These are phyloP conservation scores for Stomorhina lunata DNA, from an alignment of 2,888 invertebrate genomes.

Conservation along the genomic window DNA sequence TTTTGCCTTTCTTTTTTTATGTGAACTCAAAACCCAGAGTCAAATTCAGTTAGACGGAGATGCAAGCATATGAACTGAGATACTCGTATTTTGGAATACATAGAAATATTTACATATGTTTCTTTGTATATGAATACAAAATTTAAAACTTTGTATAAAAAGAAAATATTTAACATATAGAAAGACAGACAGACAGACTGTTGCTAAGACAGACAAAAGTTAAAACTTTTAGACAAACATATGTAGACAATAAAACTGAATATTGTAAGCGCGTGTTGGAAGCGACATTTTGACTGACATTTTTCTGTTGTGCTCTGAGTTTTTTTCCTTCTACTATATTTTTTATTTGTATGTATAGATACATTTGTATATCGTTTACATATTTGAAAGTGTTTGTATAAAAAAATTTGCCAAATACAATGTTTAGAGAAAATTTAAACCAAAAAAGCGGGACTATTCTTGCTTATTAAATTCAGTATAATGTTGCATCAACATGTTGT, in stretches of 20 bases:
- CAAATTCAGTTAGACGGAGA: constrained; percentile 37
- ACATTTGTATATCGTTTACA: constrained; percentile 76
- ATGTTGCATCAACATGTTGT: too few species aligned
- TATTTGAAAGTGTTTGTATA: constrained; percentile 12
- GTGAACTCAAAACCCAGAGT: constrained; percentile 19
- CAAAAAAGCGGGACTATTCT: constrained; percentile 18
- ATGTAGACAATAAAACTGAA: constrained; percentile 64
- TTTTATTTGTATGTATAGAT: neutral
- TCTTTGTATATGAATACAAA: neutral
- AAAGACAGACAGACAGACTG: constrained; percentile 29
- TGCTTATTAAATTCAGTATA: too few species aligned
- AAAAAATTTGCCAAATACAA: constrained; percentile 5
- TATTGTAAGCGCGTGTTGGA: constrained; percentile 76
- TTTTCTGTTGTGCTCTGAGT: constrained; percentile 69
- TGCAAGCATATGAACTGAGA: constrained; percentile 21
- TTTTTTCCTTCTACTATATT: neutral
- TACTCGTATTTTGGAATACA: neutral
- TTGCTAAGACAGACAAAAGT: constrained; percentile 37
- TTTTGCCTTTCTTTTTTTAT: too few species aligned
- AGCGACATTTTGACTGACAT: constrained; percentile 79
- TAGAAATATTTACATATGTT: constrained; percentile 11
- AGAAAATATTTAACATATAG: constrained; percentile 23
- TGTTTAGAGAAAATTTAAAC: constrained; percentile 1
- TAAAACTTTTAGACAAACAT: constrained; percentile 60
- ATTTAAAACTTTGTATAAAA: constrained; percentile 30